These are phyloP conservation scores for Diadegma fenestrale DNA, from an alignment of 2,888 invertebrate genomes.

Conservation along the genomic window DNA sequence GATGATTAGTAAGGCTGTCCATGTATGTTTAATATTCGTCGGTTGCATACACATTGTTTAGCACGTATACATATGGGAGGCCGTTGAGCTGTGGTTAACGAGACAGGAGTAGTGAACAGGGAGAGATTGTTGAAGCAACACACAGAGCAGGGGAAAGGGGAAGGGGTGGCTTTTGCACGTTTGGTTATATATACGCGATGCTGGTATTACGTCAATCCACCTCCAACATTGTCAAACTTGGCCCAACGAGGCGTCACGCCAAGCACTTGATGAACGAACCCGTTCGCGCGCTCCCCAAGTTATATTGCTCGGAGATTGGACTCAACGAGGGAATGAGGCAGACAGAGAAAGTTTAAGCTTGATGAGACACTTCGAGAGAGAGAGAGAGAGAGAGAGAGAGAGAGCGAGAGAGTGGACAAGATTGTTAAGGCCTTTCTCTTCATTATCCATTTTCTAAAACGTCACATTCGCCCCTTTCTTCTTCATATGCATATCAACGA, in stretches of 20 bases:
- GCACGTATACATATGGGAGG: constrained; percentile 20
- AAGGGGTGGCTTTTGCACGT: constrained; percentile 20
- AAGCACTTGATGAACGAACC: constrained; percentile 67
- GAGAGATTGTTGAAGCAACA: constrained; percentile 17
- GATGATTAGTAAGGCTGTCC: not conserved
- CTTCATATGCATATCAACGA: constrained; percentile 13
- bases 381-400: not conserved
- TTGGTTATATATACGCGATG: constrained; percentile 10
- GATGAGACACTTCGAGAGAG: constrained; percentile 19
- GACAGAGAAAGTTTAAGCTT: not conserved
- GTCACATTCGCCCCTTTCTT: constrained; percentile 15
- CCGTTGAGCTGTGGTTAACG: constrained; percentile 30
- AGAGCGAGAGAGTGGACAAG: not conserved
- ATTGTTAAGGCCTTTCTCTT: constrained; percentile 26
- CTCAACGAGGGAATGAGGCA: constrained; percentile 9
- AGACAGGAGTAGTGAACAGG: constrained; percentile 20
- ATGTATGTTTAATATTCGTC: constrained; percentile 15
- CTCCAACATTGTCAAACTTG: constrained; percentile 67
- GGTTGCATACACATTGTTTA: not conserved
- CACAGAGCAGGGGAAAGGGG: constrained; percentile 16
- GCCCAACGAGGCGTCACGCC: constrained; percentile 65
- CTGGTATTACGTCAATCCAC: constrained; percentile 62
- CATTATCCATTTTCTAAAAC: constrained; percentile 39
- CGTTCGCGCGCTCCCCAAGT: constrained; percentile 37
- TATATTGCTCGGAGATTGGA: constrained; percentile 44